Evolutionary conservation across 2,113 vertebrate genomes (phyloP).

Genomic region (Pangasianodon hypophthalmus): DNA sequence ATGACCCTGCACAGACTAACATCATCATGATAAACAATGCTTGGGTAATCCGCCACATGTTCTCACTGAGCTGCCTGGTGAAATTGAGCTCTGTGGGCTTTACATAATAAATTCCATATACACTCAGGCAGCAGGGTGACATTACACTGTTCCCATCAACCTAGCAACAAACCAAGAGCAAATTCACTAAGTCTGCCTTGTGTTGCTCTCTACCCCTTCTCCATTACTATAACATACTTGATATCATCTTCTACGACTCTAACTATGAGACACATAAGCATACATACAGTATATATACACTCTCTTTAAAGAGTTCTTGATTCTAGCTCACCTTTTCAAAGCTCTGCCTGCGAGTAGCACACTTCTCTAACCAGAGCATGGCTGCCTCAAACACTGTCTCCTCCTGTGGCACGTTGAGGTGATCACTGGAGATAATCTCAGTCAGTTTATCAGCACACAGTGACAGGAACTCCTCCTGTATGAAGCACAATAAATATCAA

Average conservation of each 20-base stretch:
- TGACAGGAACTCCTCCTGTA: slow-evolving; percentile 78
- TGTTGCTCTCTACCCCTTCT: background rate
- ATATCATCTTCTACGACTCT: background rate
- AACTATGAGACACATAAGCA: background rate
- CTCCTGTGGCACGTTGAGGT: slow-evolving; percentile 73
- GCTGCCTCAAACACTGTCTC: slow-evolving; percentile 78
- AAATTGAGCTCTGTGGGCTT: background rate
- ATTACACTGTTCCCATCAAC: background rate
- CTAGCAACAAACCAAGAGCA: background rate
- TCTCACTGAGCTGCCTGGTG: slow-evolving; percentile 5
- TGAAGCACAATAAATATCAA: background rate
- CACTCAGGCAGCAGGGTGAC: background rate
- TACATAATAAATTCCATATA: background rate
- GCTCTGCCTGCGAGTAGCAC: slow-evolving; percentile 68
- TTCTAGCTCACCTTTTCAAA: slow-evolving; percentile 74
- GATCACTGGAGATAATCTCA: slow-evolving; percentile 76
- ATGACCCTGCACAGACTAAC: slow-evolving; percentile 26
- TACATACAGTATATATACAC: background rate
- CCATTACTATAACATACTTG: background rate
- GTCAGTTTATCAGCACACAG: slow-evolving; percentile 77
- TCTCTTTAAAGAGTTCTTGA: background rate
- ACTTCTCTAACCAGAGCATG: slow-evolving; percentile 76
- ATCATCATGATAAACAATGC: slow-evolving; percentile 14
- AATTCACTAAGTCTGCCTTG: background rate
- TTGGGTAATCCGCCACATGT: slow-evolving; percentile 26